Base-by-base conservation (phyloP, 1,140 invertebrate species). In the Spodoptera litura region DNA sequence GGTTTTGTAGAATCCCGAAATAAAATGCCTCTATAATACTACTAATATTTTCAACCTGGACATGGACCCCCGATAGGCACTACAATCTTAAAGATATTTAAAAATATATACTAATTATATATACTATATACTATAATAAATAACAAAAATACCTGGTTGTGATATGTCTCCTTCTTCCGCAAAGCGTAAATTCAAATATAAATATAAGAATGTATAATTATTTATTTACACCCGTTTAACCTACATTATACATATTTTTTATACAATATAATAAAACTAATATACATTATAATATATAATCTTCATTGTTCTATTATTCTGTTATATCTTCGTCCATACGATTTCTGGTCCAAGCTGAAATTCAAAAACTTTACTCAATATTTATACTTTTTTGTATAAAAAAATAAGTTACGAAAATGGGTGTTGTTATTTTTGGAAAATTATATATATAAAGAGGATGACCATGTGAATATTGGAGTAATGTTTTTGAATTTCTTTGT, bases 121-220 rank as follows among this genome's bases (percentile, higher is more conserved):
- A 31, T 31, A 31, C 31, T 31, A 31, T 31, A 31, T 31, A 51
- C 25, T 6, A 59, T 20, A 12, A 55, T 62, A 66, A 51, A 25
- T 25, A 51, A 66, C 31, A 66, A 8, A 51, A 53, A 52, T 95
- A 95, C 95, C 95, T 95, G 95, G 93, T 80, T 95, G 95, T 66
- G 93, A 93, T 78, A 94, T 90, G 89, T 95, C 95, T 79, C 95
- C 95, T 91, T 95, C 95, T 95, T 92, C 83, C 78, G 82, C 77
- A 84, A 79, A 76, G 89, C 91, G 89, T 87, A 90, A 89, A 93
- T 59, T 70, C 51, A 94, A 84, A 78, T 72, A 38, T 56, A 72
- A 31, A 31, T 31, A 31, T 31, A 31, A 31, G 4, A 31, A 31
- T 31, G 3, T 31, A 31, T 4, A 31, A 31, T 31, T 31, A 31